A percentile compares a stretch with the other conserved stretches of the same genome.
Conservation (phyloP, 37 sponge, comb jelly and placozoan genomes). For the Chondrosia reniformis region DNA sequence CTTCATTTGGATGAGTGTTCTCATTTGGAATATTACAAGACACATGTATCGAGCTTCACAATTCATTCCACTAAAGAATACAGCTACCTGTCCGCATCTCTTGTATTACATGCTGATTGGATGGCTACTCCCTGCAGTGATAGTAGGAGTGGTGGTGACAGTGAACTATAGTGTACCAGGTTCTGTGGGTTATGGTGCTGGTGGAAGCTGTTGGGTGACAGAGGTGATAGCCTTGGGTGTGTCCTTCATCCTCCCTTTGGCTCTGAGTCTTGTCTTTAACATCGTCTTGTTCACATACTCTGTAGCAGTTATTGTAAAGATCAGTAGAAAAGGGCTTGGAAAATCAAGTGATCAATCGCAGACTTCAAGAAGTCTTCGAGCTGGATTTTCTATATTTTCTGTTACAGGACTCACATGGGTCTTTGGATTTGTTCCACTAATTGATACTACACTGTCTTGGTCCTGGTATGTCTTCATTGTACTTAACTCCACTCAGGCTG, state of each 20-base stretch:
- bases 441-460: conserved; percentile 6
- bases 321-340: too few relatives aligned
- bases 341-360: too few relatives aligned
- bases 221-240: conserved; percentile 25
- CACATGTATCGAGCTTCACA: conserved; percentile 4
- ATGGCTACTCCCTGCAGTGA: conserved; percentile 40
- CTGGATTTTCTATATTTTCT: conserved; percentile 7
- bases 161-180: conserved; percentile 32
- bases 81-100: background rate
- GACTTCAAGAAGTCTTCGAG: too few relatives aligned
- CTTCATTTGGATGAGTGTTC: conserved; percentile 49
- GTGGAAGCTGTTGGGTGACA: conserved; percentile 50
- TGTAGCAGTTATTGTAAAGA: too few relatives aligned
- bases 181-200: conserved; percentile 40
- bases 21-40: conserved; percentile 14
- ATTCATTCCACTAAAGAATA: background rate
- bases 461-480: conserved; percentile 57
- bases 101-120: conserved; percentile 28
- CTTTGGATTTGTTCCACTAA: conserved; percentile 48
- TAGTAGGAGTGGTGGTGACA: conserved; percentile 10
- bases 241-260: conserved; percentile 34
- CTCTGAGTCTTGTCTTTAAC: conserved; percentile 28
- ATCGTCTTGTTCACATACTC: background rate
- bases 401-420: conserved; percentile 48
- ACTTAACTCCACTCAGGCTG: conserved; percentile 47